phyloP scores from a whole-genome alignment of 2,888 invertebrate genomes.

The Sipunculus nudus region DNA sequence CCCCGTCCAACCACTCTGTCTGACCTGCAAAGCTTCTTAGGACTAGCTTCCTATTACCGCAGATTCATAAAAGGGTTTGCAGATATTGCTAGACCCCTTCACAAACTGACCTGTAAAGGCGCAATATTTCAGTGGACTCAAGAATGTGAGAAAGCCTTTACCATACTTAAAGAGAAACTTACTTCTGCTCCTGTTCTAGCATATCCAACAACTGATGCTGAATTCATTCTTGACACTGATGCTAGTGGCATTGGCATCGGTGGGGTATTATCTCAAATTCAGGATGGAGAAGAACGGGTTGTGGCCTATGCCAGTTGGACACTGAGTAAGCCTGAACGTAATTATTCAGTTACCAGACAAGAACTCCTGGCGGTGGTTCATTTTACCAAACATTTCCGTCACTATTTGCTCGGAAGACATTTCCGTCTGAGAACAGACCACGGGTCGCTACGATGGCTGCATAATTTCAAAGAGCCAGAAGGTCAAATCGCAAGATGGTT shows the following conservation, averaged over 20 bases:
- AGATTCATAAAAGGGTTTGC: too few relatives aligned
- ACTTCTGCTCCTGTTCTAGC: too few relatives aligned
- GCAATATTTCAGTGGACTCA: too few relatives aligned
- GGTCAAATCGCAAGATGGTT: neutral
- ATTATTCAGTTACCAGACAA: neutral
- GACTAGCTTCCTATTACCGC: too few relatives aligned
- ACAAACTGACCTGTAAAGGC: too few relatives aligned
- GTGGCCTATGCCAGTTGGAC: neutral
- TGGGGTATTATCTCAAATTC: neutral
- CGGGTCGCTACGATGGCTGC: neutral
- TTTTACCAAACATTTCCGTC: neutral
- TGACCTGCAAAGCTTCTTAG: too few relatives aligned
- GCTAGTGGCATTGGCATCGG: neutral
- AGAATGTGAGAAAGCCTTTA: too few relatives aligned
- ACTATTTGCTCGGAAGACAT: neutral
- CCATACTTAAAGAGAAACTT: too few relatives aligned
- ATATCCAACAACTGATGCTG: too few relatives aligned
- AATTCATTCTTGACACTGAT: slow-evolving; percentile 8
- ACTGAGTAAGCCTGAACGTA: neutral
- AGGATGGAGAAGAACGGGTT: neutral
- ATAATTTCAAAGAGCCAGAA: neutral
- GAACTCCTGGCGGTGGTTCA: neutral
- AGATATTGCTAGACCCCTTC: too few relatives aligned
- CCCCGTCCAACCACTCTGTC: too few relatives aligned
- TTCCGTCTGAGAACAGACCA: neutral